These are phyloP conservation scores for Tetropium fuscum DNA, from an alignment of 2,888 invertebrate genomes.

Conservation along the genomic window DNA sequence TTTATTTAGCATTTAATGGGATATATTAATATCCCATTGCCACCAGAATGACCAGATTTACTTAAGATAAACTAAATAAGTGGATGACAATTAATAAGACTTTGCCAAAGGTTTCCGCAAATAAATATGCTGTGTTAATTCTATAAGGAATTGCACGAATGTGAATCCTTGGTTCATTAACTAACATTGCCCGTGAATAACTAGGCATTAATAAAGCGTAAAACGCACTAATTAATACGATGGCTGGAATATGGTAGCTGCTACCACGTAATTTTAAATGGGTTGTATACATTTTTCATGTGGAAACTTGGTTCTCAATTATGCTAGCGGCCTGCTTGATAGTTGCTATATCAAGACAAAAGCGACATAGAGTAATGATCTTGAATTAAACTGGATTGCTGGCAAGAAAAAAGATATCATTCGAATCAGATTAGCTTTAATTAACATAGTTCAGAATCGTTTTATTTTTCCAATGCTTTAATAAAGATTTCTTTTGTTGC, in stretches of 20 bases:
- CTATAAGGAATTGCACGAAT: slow-evolving; percentile 1
- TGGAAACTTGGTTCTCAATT: slow-evolving; percentile 47
- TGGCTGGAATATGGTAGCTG: slow-evolving; percentile 37
- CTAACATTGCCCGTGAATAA: slow-evolving; percentile 21
- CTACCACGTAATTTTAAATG: slow-evolving; percentile 35
- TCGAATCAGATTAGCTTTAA: slow-evolving; percentile 56
- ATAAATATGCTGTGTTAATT: slow-evolving; percentile 13
- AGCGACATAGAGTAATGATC: slow-evolving; percentile 53
- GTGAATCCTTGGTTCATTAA: slow-evolving; percentile 15
- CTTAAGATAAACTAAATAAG: too few species aligned
- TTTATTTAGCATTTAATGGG: too few species aligned
- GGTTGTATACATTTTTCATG: slow-evolving; percentile 42
- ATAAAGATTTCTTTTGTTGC: slow-evolving; percentile 26
- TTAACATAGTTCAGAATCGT: slow-evolving; percentile 51
- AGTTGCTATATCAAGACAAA: slow-evolving; percentile 43
- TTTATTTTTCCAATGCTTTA: slow-evolving; percentile 33
- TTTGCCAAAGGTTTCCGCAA: neutral
- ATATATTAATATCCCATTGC: too few species aligned
- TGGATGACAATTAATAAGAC: neutral
- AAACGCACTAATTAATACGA: slow-evolving; percentile 31
- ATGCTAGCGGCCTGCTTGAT: slow-evolving; percentile 47
- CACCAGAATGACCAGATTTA: too few species aligned
- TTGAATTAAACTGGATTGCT: slow-evolving; percentile 51
- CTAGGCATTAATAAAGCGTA: slow-evolving; percentile 26
- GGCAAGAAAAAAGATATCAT: slow-evolving; percentile 52